Evolutionary conservation across 2,888 invertebrate species (phyloP).

Genomic region (Troides aeacus): DNA sequence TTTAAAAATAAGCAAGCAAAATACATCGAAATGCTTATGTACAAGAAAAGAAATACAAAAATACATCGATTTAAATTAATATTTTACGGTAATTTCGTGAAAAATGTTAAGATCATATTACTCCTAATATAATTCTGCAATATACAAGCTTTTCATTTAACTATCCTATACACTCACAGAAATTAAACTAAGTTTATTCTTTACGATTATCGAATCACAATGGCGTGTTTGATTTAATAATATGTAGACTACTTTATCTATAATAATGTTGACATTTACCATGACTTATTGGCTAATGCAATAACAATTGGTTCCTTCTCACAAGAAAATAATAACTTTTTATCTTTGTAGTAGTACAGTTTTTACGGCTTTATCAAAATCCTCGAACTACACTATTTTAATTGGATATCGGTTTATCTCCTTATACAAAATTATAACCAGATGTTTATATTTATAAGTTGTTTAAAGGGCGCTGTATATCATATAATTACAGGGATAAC

Average conservation of each 20-base stretch:
- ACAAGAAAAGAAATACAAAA: not conserved
- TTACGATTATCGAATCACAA: slow-evolving; percentile 10
- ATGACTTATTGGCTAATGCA: slow-evolving; percentile 23
- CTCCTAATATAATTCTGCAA: not conserved
- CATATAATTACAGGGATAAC: no score
- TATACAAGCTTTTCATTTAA: not conserved
- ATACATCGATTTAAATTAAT: not conserved
- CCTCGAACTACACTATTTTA: no score
- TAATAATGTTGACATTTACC: slow-evolving; percentile 17
- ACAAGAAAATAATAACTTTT: not conserved
- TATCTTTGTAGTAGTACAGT: no score
- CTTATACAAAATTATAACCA: no score
- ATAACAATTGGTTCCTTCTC: slow-evolving; percentile 8
- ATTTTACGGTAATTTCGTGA: not conserved
- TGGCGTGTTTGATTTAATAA: slow-evolving; percentile 20
- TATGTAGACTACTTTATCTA: slow-evolving; percentile 17
- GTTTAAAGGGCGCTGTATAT: no score
- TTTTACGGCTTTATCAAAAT: no score
- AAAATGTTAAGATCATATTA: not conserved
- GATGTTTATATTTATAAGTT: no score
- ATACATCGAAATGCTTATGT: no score
- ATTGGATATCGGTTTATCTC: no score
- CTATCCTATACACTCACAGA: not conserved
- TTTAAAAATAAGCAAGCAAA: no score
- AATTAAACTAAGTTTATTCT: not conserved